Evolutionary conservation across 92 coral and sea anemone genomes (phyloP).

Genomic region (Heteractis magnifica): DNA sequence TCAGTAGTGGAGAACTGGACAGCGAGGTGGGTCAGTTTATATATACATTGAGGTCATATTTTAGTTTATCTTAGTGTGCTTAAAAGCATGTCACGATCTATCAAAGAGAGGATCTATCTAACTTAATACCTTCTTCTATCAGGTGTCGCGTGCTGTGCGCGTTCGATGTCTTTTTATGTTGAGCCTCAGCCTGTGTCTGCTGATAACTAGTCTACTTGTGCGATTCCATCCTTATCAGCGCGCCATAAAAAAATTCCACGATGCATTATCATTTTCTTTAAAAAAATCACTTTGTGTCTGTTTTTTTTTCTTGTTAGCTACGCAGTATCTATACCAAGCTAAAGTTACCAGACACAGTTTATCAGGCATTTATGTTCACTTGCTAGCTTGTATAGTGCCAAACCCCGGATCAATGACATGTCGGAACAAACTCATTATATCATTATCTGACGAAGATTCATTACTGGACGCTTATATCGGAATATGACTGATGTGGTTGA

Average conservation of each 20-base stretch:
- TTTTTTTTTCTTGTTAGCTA: neutral
- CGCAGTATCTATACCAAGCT: neutral
- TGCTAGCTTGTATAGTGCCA: neutral
- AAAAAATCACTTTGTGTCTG: neutral
- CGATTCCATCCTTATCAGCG: neutral
- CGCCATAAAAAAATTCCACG: neutral
- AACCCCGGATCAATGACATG: neutral
- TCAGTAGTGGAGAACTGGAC: neutral
- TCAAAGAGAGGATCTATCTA: neutral
- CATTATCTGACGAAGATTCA: neutral
- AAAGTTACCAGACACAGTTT: neutral
- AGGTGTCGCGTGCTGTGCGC: neutral
- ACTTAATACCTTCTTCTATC: neutral
- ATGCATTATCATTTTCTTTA: neutral
- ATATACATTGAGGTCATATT: neutral
- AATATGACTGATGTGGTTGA: slow-evolving; percentile 3
- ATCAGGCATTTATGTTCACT: neutral
- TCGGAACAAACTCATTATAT: slow-evolving; percentile 1
- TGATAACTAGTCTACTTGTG: neutral
- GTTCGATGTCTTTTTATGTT: neutral
- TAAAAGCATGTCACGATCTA: neutral
- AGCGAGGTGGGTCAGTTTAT: neutral
- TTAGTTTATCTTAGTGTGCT: neutral
- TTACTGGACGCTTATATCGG: slow-evolving; percentile 14
- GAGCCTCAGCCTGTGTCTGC: neutral